Percentiles rank a stretch among this genome's conserved stretches.
These are phyloP conservation scores for Manduca sexta DNA, from an alignment of 1,140 invertebrate genomes.

Conservation along the genomic window DNA sequence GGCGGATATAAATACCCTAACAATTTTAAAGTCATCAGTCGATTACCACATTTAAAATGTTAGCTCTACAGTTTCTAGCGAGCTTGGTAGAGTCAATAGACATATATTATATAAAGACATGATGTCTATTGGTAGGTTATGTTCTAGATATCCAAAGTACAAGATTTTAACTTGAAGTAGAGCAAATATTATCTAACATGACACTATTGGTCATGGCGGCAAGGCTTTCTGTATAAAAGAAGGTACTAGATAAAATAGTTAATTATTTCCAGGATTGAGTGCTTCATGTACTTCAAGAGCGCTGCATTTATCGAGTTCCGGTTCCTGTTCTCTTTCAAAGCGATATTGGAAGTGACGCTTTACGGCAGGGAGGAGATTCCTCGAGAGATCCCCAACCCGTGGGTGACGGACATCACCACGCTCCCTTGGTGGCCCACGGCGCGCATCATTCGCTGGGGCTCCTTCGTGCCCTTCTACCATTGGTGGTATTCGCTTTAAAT, in stretches of 20 bases:
- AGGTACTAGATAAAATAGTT: background rate
- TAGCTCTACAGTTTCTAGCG: too few species aligned
- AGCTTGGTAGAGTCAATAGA: too few species aligned
- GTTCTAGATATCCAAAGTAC: too few species aligned
- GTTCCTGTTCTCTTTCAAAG: constrained; percentile 42
- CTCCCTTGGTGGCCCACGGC: constrained; percentile 32
- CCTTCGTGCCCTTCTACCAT: constrained; percentile 17
- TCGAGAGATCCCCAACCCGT: constrained; percentile 19
- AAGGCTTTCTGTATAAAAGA: too few species aligned
- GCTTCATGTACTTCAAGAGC: constrained; percentile 44
- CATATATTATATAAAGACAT: too few species aligned
- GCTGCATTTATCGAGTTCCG: constrained; percentile 37
- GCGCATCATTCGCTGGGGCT: constrained; percentile 4
- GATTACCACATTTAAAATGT: too few species aligned
- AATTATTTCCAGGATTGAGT: constrained; percentile 26
- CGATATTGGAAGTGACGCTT: constrained; percentile 26
- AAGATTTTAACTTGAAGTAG: too few species aligned
- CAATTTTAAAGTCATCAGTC: too few species aligned
- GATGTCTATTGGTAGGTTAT: too few species aligned
- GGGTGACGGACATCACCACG: constrained; percentile 13
- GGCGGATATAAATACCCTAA: too few species aligned
- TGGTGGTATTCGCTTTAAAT: constrained; percentile 24
- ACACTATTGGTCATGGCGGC: too few species aligned
- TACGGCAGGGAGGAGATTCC: constrained; percentile 18
- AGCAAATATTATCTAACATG: too few species aligned